Evolutionary conservation across 2,888 invertebrate species (phyloP).

Genomic region (Cryptosula pallasiana): DNA sequence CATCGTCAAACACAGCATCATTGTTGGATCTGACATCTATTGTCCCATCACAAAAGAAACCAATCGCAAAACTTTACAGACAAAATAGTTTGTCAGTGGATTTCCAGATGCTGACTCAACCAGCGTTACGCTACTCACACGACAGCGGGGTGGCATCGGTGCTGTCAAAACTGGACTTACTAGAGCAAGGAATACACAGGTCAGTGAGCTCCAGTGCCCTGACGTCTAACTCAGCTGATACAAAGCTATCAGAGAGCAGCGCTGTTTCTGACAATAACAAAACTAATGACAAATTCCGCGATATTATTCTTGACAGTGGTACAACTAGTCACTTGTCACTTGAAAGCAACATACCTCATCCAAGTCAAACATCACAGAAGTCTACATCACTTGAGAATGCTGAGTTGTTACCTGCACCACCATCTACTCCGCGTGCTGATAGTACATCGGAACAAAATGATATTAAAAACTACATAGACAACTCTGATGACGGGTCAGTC

Average conservation of each 20-base stretch:
- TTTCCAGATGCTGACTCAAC: neutral
- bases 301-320: too few relatives aligned
- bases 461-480: neutral
- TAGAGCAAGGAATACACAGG: neutral
- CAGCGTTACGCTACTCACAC: neutral
- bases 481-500: neutral
- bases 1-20: neutral
- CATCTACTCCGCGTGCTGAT: neutral
- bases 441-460: neutral
- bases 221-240: too few relatives aligned
- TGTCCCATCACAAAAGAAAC: neutral
- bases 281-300: too few relatives aligned
- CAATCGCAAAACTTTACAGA: neutral
- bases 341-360: neutral
- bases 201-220: too few relatives aligned
- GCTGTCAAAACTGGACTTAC: constrained; percentile 15
- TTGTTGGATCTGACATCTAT: neutral
- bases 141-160: neutral
- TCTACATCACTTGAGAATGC: neutral
- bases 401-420: neutral
- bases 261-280: neutral
- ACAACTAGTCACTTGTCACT: too few relatives aligned
- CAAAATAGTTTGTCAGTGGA: neutral
- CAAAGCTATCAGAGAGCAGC: neutral
- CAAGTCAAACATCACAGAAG: neutral